Conservation (phyloP, 2,888 invertebrate genomes). For the Rhagonycha fulva region DNA sequence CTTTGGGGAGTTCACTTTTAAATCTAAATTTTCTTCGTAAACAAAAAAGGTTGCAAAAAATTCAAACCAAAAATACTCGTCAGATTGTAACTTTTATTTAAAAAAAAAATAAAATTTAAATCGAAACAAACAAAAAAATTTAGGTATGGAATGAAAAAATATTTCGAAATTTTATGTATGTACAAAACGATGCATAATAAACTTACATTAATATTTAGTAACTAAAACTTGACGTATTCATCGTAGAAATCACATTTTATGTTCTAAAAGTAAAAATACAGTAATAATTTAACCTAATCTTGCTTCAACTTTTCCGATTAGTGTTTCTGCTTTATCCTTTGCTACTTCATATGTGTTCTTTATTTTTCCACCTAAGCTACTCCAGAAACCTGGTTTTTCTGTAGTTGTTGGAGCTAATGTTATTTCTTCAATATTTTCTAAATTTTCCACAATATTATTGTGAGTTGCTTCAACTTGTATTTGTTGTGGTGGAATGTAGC, state of each 20-base stretch:
- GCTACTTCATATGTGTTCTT: constrained; percentile 27
- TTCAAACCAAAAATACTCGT: not conserved
- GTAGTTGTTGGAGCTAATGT: constrained; percentile 36
- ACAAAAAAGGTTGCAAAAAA: too few species aligned
- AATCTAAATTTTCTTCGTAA: too few species aligned
- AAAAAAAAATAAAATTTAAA: not conserved
- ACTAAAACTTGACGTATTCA: not conserved
- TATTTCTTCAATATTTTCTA: constrained; percentile 31
- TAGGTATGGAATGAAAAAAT: not conserved
- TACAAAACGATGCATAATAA: not conserved
- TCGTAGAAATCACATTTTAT: not conserved
- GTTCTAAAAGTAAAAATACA: not conserved
- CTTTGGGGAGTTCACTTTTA: too few species aligned
- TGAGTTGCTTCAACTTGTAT: constrained; percentile 5
- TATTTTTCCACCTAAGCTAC: constrained; percentile 37
- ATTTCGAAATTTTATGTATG: not conserved
- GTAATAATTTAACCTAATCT: constrained; percentile 2
- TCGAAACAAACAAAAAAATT: not conserved
- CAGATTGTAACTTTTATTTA: not conserved
- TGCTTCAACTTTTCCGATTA: constrained; percentile 1
- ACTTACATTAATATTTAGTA: not conserved
- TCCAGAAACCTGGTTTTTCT: constrained; percentile 61
- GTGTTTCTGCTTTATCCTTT: constrained; percentile 29
- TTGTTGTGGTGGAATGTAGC: not conserved
- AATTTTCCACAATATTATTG: constrained; percentile 18